Percentiles rank a stretch among this genome's conserved stretches.
These are phyloP conservation scores for Callaeas wilsoni DNA, from an alignment of 2,113 vertebrate species.

Conservation along the genomic window DNA sequence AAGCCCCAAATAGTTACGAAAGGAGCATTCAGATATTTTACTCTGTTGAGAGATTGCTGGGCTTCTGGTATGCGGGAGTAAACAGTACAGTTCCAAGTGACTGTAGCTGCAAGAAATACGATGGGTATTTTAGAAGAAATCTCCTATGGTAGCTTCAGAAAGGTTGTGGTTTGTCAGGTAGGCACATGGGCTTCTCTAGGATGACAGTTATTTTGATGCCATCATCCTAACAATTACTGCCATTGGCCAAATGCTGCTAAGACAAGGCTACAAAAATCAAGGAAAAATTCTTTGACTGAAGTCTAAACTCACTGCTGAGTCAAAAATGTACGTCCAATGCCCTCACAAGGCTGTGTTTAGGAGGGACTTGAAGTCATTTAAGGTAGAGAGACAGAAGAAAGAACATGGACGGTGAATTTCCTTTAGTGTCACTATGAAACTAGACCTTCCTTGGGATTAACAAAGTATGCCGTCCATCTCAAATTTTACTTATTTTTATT, in stretches of 20 bases:
- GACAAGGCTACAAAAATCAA: background rate
- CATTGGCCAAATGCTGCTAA: background rate
- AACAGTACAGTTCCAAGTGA: background rate
- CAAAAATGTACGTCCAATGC: background rate
- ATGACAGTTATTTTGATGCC: background rate
- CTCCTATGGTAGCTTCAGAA: background rate
- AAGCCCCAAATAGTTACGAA: background rate
- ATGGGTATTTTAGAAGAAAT: background rate
- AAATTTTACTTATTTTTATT: background rate
- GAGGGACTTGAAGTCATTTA: background rate
- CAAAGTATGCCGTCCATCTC: background rate
- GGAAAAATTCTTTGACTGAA: background rate
- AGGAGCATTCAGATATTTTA: background rate
- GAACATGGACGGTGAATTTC: background rate
- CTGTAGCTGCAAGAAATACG: background rate
- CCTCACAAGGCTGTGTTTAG: background rate
- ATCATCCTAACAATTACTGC: background rate
- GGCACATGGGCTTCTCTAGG: fast-evolving
- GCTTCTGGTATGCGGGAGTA: too few species aligned
- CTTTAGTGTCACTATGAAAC: background rate
- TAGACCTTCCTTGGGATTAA: background rate
- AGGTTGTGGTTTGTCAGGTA: background rate
- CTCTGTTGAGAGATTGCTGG: background rate
- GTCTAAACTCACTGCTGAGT: background rate
- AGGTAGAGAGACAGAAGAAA: background rate